phyloP scores from a whole-genome alignment of 2,888 invertebrate genomes.

The Branchipolynoe longqiensis region DNA sequence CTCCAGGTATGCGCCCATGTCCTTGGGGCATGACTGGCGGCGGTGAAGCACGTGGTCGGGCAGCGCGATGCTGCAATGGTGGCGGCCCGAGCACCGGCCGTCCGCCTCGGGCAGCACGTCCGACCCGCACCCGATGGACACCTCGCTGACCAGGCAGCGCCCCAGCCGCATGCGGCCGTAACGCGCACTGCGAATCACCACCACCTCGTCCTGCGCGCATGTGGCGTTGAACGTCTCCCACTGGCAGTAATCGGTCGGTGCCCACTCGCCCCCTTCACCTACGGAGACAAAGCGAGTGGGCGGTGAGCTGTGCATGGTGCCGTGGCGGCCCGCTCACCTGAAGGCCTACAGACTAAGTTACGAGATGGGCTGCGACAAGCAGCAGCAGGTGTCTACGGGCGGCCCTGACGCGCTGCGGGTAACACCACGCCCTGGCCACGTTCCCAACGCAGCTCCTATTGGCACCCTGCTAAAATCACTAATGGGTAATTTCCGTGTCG shows the following conservation, averaged over 20 bases:
- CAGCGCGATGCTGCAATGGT: slow-evolving; percentile 48
- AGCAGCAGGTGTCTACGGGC: no score
- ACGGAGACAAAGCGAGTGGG: no score
- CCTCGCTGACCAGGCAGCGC: slow-evolving; percentile 53
- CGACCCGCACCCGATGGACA: slow-evolving; percentile 52
- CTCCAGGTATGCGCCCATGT: slow-evolving; percentile 64
- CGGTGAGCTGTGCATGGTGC: no score
- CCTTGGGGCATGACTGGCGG: slow-evolving; percentile 59
- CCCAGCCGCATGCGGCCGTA: slow-evolving; percentile 64
- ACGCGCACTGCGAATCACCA: slow-evolving; percentile 62
- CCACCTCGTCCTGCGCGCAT: slow-evolving; percentile 62
- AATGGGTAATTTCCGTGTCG: no score
- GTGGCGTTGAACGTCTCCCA: slow-evolving; percentile 65
- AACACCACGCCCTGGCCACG: no score
- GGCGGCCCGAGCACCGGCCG: slow-evolving; percentile 58
- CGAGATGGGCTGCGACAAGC: no score
- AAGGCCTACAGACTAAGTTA: no score
- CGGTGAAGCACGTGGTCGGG: slow-evolving; percentile 54
- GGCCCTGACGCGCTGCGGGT: no score
- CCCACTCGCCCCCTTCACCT: no score
- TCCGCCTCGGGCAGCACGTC: slow-evolving; percentile 56
- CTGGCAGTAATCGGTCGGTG: slow-evolving; percentile 61
- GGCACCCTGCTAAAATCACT: no score
- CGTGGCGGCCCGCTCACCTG: no score
- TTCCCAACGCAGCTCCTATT: no score